A percentile compares a stretch with the other conserved stretches of the same genome.
phyloP scores from a whole-genome alignment of 2,888 invertebrate genomes.

The Cantharis flavilabris region DNA sequence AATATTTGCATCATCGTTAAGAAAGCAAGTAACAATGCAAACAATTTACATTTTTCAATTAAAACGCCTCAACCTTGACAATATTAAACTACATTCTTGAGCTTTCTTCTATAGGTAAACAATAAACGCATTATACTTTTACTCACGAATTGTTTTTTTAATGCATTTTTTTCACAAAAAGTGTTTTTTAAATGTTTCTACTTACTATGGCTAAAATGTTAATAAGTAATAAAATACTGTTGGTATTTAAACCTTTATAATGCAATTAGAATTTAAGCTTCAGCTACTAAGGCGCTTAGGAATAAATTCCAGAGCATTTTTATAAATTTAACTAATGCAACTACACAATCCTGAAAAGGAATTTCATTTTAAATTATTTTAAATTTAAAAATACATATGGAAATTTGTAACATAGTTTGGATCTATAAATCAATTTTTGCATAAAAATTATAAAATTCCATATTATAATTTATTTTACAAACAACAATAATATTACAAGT shows the following conservation, averaged over 20 bases:
- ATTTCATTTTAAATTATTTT: not conserved
- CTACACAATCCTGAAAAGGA: not conserved
- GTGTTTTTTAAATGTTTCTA: not conserved
- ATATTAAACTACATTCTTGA: not conserved
- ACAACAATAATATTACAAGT: no score
- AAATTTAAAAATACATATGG: no score
- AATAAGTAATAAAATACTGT: not conserved
- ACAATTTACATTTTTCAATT: not conserved
- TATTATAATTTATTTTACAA: no score
- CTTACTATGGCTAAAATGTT: not conserved
- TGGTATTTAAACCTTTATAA: not conserved
- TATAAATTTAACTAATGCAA: not conserved
- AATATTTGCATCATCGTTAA: slow-evolving; percentile 1
- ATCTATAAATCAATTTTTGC: no score
- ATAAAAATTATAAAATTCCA: no score
- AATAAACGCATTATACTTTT: not conserved
- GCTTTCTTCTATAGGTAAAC: not conserved
- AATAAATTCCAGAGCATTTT: not conserved
- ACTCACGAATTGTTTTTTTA: not conserved
- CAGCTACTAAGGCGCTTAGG: not conserved
- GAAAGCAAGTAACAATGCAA: not conserved
- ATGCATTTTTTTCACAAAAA: not conserved
- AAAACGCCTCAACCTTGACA: not conserved
- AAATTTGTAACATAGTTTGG: no score
- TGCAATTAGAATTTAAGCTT: not conserved